These are phyloP conservation scores for Eunapius fragilis DNA, from an alignment of 37 sponge, comb jelly and placozoan genomes.

Conservation along the genomic window DNA sequence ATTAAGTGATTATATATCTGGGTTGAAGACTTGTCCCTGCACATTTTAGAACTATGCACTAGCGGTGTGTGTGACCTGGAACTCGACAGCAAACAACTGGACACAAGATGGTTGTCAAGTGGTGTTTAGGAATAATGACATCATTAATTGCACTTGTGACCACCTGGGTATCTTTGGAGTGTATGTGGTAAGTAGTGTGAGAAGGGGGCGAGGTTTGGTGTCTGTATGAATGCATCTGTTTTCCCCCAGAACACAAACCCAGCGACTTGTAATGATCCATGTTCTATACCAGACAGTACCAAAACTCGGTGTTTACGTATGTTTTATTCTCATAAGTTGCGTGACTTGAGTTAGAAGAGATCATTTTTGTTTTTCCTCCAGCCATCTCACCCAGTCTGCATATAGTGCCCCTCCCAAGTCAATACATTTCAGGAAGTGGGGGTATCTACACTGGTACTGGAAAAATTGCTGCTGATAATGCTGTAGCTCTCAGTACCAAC, in stretches of 20 bases:
- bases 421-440: not conserved
- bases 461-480: not conserved
- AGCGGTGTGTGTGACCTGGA: not conserved
- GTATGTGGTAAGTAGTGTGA: not conserved
- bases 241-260: not conserved
- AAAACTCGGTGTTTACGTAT: not conserved
- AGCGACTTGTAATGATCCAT: not conserved
- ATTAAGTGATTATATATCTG: too few species aligned
- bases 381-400: not conserved
- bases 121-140: not conserved
- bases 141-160: conserved; percentile 1
- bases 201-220: not conserved
- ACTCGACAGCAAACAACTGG: not conserved
- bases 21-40: too few species aligned
- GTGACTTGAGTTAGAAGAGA: too few species aligned
- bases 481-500: not conserved
- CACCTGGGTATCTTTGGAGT: conserved; percentile 11
- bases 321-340: too few species aligned
- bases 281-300: not conserved
- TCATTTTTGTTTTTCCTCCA: not conserved
- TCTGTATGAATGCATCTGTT: not conserved
- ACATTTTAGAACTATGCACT: not conserved
- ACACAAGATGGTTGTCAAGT: too few species aligned
- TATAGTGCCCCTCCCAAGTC: not conserved
- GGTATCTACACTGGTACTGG: not conserved